These are phyloP conservation scores for Margaritifera margaritifera DNA, from an alignment of 2,888 invertebrate species.

Conservation along the genomic window DNA sequence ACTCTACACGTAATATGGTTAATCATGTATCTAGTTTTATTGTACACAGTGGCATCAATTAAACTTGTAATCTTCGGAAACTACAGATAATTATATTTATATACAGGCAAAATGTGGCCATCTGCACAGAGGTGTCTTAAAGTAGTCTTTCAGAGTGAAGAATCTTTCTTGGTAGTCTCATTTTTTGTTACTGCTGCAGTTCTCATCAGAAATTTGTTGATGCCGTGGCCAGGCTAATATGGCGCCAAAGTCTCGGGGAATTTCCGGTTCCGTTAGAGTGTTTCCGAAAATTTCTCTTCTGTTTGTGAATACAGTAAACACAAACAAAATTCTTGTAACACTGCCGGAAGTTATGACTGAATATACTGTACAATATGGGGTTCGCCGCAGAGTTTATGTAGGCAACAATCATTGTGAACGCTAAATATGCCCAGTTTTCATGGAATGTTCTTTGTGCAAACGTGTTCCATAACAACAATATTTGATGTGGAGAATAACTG, in stretches of 20 bases:
- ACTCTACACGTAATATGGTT: no score
- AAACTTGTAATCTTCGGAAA: no score
- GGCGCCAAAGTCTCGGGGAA: conserved; percentile 33
- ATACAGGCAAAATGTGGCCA: no score
- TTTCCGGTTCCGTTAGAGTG: conserved; percentile 19
- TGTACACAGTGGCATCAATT: no score
- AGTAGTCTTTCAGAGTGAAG: no score
- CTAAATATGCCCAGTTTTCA: conserved; percentile 66
- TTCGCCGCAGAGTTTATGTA: conserved; percentile 72
- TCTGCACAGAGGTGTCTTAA: no score
- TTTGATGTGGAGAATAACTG: conserved; percentile 74
- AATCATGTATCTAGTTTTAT: no score
- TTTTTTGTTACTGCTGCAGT: background rate
- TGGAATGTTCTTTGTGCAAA: conserved; percentile 62
- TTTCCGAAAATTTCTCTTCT: conserved; percentile 9
- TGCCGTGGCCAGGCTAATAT: conserved; percentile 31
- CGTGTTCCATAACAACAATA: conserved; percentile 68
- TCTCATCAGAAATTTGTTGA: conserved; percentile 23
- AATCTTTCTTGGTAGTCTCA: background rate
- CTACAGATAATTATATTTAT: no score
- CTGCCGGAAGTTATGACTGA: conserved; percentile 70
- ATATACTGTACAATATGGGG: conserved; percentile 72
- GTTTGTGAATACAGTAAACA: conserved; percentile 14
- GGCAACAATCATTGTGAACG: conserved; percentile 70
- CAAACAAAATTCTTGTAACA: conserved; percentile 61